These are phyloP conservation scores for Bombus waltoni DNA, from an alignment of 1,140 invertebrate genomes.

Conservation along the genomic window DNA sequence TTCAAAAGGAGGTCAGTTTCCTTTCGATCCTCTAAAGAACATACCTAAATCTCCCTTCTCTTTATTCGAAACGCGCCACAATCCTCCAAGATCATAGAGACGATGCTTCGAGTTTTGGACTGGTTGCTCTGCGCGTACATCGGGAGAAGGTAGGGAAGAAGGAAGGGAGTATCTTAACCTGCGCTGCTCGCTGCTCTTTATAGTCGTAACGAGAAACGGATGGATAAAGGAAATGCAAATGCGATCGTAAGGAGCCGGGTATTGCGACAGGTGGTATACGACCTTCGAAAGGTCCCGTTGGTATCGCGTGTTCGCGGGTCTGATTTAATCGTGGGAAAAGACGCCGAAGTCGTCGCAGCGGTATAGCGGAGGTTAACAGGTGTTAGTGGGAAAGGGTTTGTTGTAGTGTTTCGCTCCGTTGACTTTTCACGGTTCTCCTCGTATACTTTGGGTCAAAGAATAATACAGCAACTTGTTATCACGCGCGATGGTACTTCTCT, in stretches of 20 bases:
- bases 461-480: background rate
- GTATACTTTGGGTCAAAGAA: constrained; percentile 20
- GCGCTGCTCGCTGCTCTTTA: too few species aligned
- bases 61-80: constrained; percentile 4
- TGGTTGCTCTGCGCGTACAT: too few species aligned
- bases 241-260: constrained; percentile 23
- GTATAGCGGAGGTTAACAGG: constrained; percentile 55
- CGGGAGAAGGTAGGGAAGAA: background rate
- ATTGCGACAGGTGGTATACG: constrained; percentile 71
- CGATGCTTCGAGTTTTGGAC: background rate
- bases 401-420: constrained; percentile 58
- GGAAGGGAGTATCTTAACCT: background rate
- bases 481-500: background rate
- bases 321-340: constrained; percentile 75
- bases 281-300: constrained; percentile 73
- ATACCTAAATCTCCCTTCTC: background rate
- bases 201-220: background rate
- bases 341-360: constrained; percentile 29
- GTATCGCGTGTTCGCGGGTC: constrained; percentile 62
- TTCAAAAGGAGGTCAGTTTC: constrained; percentile 45
- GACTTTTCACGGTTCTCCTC: constrained; percentile 43
- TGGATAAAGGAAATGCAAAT: constrained; percentile 18
- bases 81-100: background rate
- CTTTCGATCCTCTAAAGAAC: constrained; percentile 23
- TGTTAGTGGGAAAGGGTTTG: constrained; percentile 57